Evolutionary conservation across 2,113 vertebrate genomes (phyloP), one percentile per base, ranked within the genome.

Genomic region (Mellivora capensis): DNA sequence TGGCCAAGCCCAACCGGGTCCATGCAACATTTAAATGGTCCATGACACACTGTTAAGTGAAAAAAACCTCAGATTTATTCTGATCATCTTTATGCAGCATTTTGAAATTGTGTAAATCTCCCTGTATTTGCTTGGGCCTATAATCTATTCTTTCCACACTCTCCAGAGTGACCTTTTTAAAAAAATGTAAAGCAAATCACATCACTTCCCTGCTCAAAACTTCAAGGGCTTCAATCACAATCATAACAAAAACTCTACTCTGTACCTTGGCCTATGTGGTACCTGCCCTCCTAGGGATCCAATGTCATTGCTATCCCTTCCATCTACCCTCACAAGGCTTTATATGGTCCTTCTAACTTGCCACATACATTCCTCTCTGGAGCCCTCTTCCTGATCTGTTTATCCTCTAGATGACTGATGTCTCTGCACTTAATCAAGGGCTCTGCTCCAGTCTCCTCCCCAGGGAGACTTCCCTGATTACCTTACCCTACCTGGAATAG

Each of bases 341-440:
- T 39, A 6, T 6, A 2, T 18, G 12, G 3, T 44, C 29, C 8
- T 62, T 49, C 64, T 23, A 25, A 29, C 3, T 13, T 47, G 21
- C 54, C 25, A 49, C 23, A 0, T 5, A n/a, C 4, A 37, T 14
- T 59, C 12, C 37, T 83, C n/a, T 64, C 34, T 6, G 2, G 6
- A 37, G 9, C 15, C 20, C 11, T 87, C 0, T 59, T n/a, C 7
- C 18, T 42, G 11, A 7, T 18, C 13, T 44, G 10, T 84, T 57
- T 37, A 7, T 67, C 31, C 39, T 95, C 49, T 4, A 64, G 25
- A 42, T 3, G 57, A 29, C 20, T 29, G 2, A 7, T 3, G 18
- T 34, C 4, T 67, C 4, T 80, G 37, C 37, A 34, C 8, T 72
- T 14, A 34, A 0, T 0, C 14, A 4, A 59, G 67, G 1, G 4